Percentiles rank a stretch among this genome's conserved stretches.
Conservation (phyloP, 2,797 vertebrate species). For the Okamejei kenojei region DNA sequence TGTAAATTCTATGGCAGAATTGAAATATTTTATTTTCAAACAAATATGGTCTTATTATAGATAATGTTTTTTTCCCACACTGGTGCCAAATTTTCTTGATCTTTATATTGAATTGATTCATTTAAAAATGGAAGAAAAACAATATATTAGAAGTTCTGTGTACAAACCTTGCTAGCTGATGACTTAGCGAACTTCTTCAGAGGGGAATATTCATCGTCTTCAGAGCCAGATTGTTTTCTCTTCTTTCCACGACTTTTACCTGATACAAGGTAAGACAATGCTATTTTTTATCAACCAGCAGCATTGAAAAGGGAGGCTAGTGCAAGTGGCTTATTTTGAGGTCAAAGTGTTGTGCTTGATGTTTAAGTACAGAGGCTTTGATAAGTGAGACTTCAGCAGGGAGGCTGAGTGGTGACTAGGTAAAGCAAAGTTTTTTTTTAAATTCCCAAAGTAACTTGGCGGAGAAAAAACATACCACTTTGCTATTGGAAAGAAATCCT, state of each 20-base stretch:
- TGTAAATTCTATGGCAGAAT: background rate
- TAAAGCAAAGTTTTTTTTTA: too few species aligned
- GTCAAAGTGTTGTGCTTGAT: too few species aligned
- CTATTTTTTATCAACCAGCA: background rate
- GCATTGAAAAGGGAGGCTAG: too few species aligned
- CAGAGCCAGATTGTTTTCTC: constrained; percentile 85
- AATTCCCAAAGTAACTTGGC: too few species aligned
- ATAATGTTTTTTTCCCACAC: background rate
- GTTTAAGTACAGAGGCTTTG: too few species aligned
- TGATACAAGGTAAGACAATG: constrained; percentile 44
- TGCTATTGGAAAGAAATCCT: too few species aligned
- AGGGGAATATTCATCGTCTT: constrained; percentile 82
- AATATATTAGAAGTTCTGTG: background rate
- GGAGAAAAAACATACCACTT: too few species aligned
- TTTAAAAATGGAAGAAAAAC: background rate
- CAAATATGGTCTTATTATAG: background rate
- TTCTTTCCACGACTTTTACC: constrained; percentile 90
- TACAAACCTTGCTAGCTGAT: constrained; percentile 66
- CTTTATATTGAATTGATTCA: background rate
- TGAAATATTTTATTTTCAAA: background rate
- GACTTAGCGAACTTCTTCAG: constrained; percentile 71
- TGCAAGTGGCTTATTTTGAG: too few species aligned
- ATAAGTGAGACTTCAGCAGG: too few species aligned
- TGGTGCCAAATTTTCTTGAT: background rate
- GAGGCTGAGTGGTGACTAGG: too few species aligned